Conservation (phyloP, 2,113 vertebrate species). For the Sturnira hondurensis region DNA sequence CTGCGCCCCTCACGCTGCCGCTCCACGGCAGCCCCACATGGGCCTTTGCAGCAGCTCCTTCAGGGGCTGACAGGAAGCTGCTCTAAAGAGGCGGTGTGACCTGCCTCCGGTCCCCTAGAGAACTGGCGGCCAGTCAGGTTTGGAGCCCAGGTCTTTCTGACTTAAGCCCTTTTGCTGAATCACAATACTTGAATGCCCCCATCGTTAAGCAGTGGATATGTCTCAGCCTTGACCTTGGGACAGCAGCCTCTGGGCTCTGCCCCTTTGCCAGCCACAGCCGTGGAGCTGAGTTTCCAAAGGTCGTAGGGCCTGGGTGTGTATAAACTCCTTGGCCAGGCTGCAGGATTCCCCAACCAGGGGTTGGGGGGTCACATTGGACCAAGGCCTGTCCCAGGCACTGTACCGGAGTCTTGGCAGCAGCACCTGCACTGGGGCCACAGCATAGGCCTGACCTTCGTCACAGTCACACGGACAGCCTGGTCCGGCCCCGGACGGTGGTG, state of each 20-base stretch:
- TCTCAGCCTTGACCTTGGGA: not conserved
- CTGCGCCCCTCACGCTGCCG: not conserved
- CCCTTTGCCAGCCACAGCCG: not conserved
- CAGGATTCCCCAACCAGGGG: not conserved
- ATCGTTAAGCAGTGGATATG: not conserved
- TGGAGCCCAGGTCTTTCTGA: not conserved
- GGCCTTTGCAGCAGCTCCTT: not conserved
- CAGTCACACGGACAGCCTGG: not conserved
- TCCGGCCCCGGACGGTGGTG: not conserved
- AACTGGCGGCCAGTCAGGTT: not conserved
- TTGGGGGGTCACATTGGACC: not conserved
- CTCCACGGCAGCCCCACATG: accelerated
- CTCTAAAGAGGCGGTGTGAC: not conserved
- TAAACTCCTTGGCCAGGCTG: not conserved
- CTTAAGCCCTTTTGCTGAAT: not conserved
- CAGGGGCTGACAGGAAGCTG: not conserved
- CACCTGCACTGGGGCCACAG: no score
- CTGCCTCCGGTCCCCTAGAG: not conserved
- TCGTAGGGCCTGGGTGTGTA: not conserved
- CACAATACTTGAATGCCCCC: not conserved
- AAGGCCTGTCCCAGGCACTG: not conserved
- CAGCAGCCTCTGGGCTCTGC: not conserved
- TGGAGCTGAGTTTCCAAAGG: not conserved
- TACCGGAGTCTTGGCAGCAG: not conserved
- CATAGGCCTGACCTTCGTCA: not conserved